Percentiles rank a stretch among this genome's conserved stretches.
phyloP scores from a whole-genome alignment of 2,113 vertebrate species.

The Gymnocephalus cernua region DNA sequence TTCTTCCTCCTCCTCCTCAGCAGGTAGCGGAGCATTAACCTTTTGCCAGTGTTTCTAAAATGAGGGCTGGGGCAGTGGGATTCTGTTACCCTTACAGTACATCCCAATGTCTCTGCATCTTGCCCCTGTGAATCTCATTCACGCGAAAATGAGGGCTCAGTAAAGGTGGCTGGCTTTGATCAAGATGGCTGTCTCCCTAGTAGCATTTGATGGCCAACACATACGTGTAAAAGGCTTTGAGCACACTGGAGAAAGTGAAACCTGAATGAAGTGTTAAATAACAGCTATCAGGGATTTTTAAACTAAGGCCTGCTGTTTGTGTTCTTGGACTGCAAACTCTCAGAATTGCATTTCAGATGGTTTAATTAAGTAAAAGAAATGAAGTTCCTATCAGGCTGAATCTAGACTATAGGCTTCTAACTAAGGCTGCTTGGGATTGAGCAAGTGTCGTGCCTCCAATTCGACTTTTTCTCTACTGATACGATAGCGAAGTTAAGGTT shows the following conservation, averaged over 20 bases:
- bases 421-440: neutral
- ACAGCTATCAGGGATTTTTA: neutral
- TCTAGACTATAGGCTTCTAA: slow-evolving; percentile 1
- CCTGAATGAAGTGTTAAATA: neutral
- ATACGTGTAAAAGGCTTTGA: slow-evolving; percentile 22
- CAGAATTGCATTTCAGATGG: neutral
- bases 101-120: slow-evolving; percentile 48
- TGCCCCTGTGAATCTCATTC: slow-evolving; percentile 47
- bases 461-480: neutral
- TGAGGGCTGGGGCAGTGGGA: slow-evolving; percentile 72
- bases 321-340: neutral
- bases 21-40: slow-evolving; percentile 73
- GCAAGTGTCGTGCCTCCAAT: neutral
- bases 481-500: neutral
- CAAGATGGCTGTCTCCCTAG: slow-evolving; percentile 30
- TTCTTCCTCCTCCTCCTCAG: slow-evolving; percentile 28
- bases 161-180: slow-evolving; percentile 68
- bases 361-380: slow-evolving; percentile 21
- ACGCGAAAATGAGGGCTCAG: slow-evolving; percentile 34
- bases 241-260: slow-evolving; percentile 9
- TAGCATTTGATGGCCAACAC: slow-evolving; percentile 31
- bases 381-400: slow-evolving; percentile 5
- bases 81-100: slow-evolving; percentile 45
- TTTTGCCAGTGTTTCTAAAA: slow-evolving; percentile 76
- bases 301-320: slow-evolving; percentile 3